A percentile compares a stretch with the other conserved stretches of the same genome.
These are phyloP conservation scores for Notarius lentiginosus DNA, from an alignment of 2,113 vertebrate genomes.

Conservation along the genomic window DNA sequence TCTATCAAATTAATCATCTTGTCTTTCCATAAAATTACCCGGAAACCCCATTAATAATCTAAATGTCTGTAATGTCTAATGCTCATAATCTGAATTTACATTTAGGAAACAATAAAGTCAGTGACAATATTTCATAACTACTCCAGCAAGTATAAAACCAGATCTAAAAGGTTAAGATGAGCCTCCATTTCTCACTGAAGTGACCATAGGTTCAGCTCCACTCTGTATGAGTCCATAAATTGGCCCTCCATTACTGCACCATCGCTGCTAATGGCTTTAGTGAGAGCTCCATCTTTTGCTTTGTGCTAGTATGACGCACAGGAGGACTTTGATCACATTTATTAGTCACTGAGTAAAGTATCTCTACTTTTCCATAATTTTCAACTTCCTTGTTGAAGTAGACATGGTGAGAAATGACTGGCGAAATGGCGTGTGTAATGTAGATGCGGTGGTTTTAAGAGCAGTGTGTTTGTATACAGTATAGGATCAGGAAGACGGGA, in stretches of 20 bases:
- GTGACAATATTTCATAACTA: neutral
- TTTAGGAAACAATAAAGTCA: neutral
- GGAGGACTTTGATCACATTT: conserved; percentile 49
- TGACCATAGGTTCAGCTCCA: conserved; percentile 23
- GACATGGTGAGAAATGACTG: conserved; percentile 23
- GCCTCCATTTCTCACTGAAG: conserved; percentile 27
- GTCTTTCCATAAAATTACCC: neutral
- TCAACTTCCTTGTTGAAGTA: conserved; percentile 19
- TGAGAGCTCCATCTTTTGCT: conserved; percentile 48
- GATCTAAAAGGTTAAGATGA: conserved; percentile 14
- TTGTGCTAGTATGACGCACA: conserved; percentile 29
- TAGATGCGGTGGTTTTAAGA: conserved; percentile 14
- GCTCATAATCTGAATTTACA: neutral
- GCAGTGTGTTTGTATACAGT: neutral
- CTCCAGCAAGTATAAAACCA: conserved; percentile 9
- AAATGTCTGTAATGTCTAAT: neutral
- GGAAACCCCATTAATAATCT: neutral
- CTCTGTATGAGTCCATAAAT: conserved; percentile 34
- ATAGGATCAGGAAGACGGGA: neutral
- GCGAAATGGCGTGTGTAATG: conserved; percentile 16
- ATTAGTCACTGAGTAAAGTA: conserved; percentile 24
- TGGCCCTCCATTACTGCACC: conserved; percentile 42
- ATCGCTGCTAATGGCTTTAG: conserved; percentile 49
- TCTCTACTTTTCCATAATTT: conserved; percentile 41
- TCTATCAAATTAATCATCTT: neutral